Evolutionary conservation across 2,113 vertebrate genomes (phyloP).

Genomic region (Hoplias malabaricus): DNA sequence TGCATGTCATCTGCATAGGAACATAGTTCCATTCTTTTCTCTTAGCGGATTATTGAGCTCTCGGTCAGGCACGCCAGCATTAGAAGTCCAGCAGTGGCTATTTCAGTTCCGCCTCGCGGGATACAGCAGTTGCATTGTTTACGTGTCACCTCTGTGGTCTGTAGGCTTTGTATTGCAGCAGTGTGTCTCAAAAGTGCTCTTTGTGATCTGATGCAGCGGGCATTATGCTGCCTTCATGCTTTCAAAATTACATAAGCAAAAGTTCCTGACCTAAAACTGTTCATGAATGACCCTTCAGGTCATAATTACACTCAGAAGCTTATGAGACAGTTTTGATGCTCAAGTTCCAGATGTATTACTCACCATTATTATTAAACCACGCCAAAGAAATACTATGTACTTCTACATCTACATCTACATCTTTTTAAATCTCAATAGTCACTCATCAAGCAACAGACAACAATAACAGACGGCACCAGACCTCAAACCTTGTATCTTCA

Average conservation of each 20-base stretch:
- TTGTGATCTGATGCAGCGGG: not conserved
- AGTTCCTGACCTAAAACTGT: not conserved
- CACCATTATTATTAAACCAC: no score
- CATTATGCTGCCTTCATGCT: not conserved
- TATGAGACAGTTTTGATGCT: no score
- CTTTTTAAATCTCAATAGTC: no score
- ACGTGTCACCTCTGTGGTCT: slow-evolving; percentile 23
- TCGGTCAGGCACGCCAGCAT: not conserved
- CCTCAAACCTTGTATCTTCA: no score
- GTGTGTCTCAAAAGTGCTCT: slow-evolving; percentile 2
- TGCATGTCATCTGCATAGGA: slow-evolving; percentile 57
- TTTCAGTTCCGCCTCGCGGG: slow-evolving; percentile 23
- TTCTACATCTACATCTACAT: no score
- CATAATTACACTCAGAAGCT: no score
- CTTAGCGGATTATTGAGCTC: slow-evolving; percentile 35
- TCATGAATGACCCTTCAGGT: no score
- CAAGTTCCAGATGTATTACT: no score
- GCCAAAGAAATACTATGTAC: no score
- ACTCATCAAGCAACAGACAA: no score
- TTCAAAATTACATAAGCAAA: not conserved
- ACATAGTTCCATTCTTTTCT: slow-evolving; percentile 30
- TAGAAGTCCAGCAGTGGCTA: slow-evolving; percentile 18
- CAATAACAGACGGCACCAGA: no score
- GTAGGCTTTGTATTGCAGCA: slow-evolving; percentile 1
- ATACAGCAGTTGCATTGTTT: slow-evolving; percentile 15